Evolutionary conservation across 2,797 vertebrate genomes (phyloP).

Genomic region (Taenioides sp.): DNA sequence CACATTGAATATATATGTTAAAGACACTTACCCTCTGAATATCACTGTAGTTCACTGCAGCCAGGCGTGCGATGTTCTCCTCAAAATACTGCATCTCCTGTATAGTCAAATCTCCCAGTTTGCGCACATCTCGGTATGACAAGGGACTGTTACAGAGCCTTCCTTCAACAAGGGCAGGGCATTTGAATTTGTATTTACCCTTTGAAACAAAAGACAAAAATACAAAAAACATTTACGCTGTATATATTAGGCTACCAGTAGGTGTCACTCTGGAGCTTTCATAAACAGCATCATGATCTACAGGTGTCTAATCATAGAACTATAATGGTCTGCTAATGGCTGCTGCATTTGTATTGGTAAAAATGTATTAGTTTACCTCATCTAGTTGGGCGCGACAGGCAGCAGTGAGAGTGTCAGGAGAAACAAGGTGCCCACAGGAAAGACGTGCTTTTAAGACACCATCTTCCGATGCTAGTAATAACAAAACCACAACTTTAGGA

Average conservation of each 20-base stretch:
- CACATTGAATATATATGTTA: background rate
- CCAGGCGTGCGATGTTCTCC: constrained; percentile 55
- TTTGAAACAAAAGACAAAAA: constrained; percentile 28
- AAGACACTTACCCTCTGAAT: constrained; percentile 62
- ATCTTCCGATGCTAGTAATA: constrained; percentile 58
- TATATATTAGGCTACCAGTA: background rate
- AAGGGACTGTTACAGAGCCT: constrained; percentile 37
- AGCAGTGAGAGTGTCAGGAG: constrained; percentile 68
- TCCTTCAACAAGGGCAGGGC: constrained; percentile 54
- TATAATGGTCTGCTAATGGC: too few species aligned
- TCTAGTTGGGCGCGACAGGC: constrained; percentile 76
- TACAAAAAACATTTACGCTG: background rate
- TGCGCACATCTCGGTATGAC: constrained; percentile 72
- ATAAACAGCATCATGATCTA: background rate
- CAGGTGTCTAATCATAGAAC: background rate
- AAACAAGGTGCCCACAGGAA: constrained; percentile 76
- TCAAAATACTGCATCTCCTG: constrained; percentile 75
- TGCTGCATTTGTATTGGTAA: background rate
- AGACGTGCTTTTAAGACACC: constrained; percentile 59
- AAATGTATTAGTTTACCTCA: constrained; percentile 49
- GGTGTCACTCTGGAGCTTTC: background rate
- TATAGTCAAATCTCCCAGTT: constrained; percentile 63
- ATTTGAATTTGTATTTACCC: constrained; percentile 70
- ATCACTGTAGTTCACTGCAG: constrained; percentile 65
- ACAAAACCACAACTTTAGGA: background rate